phyloP scores from a whole-genome alignment of 2,888 invertebrate genomes.

The Elaeidobius kamerunicus region DNA sequence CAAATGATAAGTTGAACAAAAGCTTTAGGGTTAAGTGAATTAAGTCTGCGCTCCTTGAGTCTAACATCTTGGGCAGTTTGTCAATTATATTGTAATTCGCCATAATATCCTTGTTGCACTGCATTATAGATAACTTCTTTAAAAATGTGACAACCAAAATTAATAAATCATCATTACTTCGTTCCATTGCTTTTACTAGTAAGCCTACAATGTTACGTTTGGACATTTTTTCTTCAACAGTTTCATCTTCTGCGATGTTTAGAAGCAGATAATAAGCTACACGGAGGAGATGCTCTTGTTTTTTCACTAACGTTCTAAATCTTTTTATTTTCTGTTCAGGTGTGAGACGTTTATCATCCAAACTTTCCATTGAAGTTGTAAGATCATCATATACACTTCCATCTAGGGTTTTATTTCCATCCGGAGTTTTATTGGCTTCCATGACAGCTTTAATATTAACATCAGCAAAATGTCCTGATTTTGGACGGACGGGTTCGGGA shows the following conservation, averaged over 20 bases:
- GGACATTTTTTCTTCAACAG: conserved; percentile 96
- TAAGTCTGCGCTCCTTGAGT: conserved; percentile 60
- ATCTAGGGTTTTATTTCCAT: conserved; percentile 50
- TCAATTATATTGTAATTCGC: conserved; percentile 75
- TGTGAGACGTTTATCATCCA: conserved; percentile 47
- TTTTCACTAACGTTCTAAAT: conserved; percentile 83
- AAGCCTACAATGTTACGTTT: conserved; percentile 88
- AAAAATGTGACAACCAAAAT: conserved; percentile 90
- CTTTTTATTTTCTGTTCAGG: conserved; percentile 58
- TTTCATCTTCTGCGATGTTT: conserved; percentile 93
- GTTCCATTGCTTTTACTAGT: conserved; percentile 82
- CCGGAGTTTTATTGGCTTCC: conserved; percentile 10
- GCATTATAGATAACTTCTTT: conserved; percentile 91
- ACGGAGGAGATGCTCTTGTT: conserved; percentile 89
- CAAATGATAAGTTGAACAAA: conserved; percentile 95
- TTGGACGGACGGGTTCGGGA: conserved; percentile 72
- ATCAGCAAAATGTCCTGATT: conserved; percentile 66
- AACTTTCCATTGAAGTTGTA: conserved; percentile 48
- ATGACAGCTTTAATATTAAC: conserved; percentile 50
- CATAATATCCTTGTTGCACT: conserved; percentile 94
- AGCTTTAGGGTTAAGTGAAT: conserved; percentile 83
- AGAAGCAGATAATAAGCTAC: conserved; percentile 90
- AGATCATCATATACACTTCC: conserved; percentile 65
- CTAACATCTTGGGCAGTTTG: conserved; percentile 77
- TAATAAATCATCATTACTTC: conserved; percentile 85